Evolutionary conservation across 1,140 invertebrate species (phyloP), one percentile per base, ranked within the genome.

Genomic region (Psix sp.): DNA sequence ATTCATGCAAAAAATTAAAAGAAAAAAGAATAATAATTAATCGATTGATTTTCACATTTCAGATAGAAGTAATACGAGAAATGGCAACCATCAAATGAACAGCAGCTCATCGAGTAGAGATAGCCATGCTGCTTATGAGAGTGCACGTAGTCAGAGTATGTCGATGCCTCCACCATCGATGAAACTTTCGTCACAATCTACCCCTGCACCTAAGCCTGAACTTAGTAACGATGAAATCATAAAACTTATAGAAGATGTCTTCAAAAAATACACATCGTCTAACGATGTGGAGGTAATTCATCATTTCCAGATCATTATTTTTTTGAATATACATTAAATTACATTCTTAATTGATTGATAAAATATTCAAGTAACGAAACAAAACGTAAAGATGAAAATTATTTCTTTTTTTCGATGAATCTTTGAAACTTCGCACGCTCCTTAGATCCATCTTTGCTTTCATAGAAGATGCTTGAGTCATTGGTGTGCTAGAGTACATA

Each of bases 61-160:
- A 88, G 86, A 89, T 83, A 85, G 85, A 39, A 84, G 87, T 26
- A 84, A 83, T 73, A 89, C 90, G 3, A 84, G 90, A 46, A 90
- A 89, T 21, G 88, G 90, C 42, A 90, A 89, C 38, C 89, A 90
- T 49, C 89, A 91, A 36, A 77, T 84, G 70, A 78, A 71, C 40
- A 83, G 75, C 59, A 59, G 77, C 16, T 77, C 80, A 2, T 82
- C 77, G 13, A 82, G 74, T 54, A 79, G 81, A 17, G 84, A 82
- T 7, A 74, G 40, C 42, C 51, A 31, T 26, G 40, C 79, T 0
- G 60, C 79, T n/a, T 54, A 82, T 33, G 84, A 87, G 17, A 78
- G 13, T 33, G 45, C 81, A 13, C 65, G 82, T 46, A 83, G 77
- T 54, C 81, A 84, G 56, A 82, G 82, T 65, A 75, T 77, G 60